phyloP scores from a whole-genome alignment of 1,140 invertebrate genomes.

The Drosophila funebris region DNA sequence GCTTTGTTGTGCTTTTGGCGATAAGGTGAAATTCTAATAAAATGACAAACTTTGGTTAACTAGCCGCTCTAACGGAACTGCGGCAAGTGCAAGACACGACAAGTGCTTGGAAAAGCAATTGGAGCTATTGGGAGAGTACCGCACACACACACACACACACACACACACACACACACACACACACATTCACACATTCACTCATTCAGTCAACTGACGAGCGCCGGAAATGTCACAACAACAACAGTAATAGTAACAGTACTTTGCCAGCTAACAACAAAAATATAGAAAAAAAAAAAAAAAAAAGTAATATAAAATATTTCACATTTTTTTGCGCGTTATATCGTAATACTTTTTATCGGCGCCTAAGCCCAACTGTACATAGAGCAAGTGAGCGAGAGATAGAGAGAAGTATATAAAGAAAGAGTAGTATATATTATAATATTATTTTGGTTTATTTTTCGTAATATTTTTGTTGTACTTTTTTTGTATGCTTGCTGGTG shows the following conservation, averaged over 20 bases:
- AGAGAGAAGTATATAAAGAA: not conserved
- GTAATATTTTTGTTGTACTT: not conserved
- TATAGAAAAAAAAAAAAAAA: not conserved
- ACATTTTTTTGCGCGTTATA: slow-evolving; percentile 23
- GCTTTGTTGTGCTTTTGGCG: slow-evolving; percentile 25
- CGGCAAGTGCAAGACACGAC: slow-evolving; percentile 39
- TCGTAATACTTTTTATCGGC: slow-evolving; percentile 47
- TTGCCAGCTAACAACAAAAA: slow-evolving; percentile 16
- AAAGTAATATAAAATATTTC: slow-evolving; percentile 38
- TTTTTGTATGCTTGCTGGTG: slow-evolving; percentile 2
- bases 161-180: not conserved
- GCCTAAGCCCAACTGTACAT: slow-evolving; percentile 17
- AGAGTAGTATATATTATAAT: slow-evolving; percentile 2
- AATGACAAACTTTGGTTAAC: slow-evolving; percentile 53
- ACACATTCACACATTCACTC: not conserved
- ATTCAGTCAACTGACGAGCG: slow-evolving; percentile 29
- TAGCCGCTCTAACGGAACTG: slow-evolving; percentile 44
- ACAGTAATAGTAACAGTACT: slow-evolving; percentile 4
- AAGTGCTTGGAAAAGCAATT: slow-evolving; percentile 38
- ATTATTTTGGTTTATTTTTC: not conserved
- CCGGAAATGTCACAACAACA: slow-evolving; percentile 59
- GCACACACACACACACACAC: not conserved
- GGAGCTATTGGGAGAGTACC: slow-evolving; percentile 6
- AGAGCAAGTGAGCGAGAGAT: not conserved
- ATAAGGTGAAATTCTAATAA: slow-evolving; percentile 64